Evolutionary conservation across 2,888 invertebrate genomes (phyloP), one percentile per base, ranked within the genome.

Genomic region (Drosophila robusta): DNA sequence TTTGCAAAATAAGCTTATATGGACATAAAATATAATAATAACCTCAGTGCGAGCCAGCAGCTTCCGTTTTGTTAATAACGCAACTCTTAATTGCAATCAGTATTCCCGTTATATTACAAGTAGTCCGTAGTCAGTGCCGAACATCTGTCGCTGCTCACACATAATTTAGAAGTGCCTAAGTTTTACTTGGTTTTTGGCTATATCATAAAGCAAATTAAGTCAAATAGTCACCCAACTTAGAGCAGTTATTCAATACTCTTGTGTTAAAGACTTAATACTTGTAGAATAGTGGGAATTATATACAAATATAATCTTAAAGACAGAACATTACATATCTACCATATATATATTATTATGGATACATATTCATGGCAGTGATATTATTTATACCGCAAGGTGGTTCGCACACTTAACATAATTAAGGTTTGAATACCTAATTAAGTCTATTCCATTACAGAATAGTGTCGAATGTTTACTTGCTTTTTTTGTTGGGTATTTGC

Each of bases 1-100:
- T 80, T 82, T 34, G 72, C 57, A 49, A 80, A 80, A 80, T 68
- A 76, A 79, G 82, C 69, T 80, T 79, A 85, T 72, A 80, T 82
- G 70, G 86, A 56, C 80, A 85, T 85, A 66, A 79, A 82, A 68
- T 75, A 82, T 68, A 63, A 82, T 79, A 80, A 78, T 65, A 75
- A 38, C 36, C 38, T 45, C 14, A 55, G 3, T 9, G 8, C 29
- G 29, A 9, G 55, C 46, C 14, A 47, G 18, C n/a, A 49, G 11
- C 22, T 16, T 45, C 8, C 29, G 11, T 4, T 32, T 26, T 41
- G 51, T 56, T 61, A 44, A 63, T 64, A 41, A 56, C 16, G 12
- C 1, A 62, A 58, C 41, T 52, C 60, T 60, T 77, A 77, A 72
- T 75, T 77, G 50, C 67, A 61, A 51, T 57, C 63, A 56, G 55